Base-by-base conservation (phyloP, 2,888 invertebrate genomes). In the Peribatodes rhomboidaria region DNA sequence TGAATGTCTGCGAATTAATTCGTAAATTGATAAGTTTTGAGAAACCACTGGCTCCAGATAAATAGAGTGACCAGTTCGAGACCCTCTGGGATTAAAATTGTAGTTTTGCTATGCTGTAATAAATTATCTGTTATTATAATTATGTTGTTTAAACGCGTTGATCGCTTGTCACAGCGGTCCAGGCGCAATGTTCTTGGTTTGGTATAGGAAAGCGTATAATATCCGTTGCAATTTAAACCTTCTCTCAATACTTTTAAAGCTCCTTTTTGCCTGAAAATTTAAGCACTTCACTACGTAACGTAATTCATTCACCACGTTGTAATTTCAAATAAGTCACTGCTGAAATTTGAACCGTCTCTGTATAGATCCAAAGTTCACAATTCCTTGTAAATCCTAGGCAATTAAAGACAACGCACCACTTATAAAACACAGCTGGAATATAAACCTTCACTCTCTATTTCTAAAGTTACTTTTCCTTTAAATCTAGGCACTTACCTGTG, bases 401-500 rank as follows among this genome's bases (percentile, higher is more conserved):
- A 16, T 18, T 42, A 18, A 4, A 16, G 18, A 41, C 16, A 9
- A 9, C 1, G 3, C 6, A 27, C 6, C 27, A n/a, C n/a, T n/a
- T 27, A 27, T 20, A 20, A 20, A 47, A 13, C 44, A 44, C 13
- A 22, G 35, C 2, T 42, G 16, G 1, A 47, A 41, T 58, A 27
- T 60, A 22, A 60, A 27, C 35, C 42, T 13, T 47, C 39, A 14
- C n/a, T 0, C n/a, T 1, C 3, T 3, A 27, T 8, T 10, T 13
- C 8, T 16, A 52, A 20, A 57, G 60, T 31, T 14, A 49, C 9
- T 33, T 10, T 50, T 13, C 9, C 18, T 47, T 49, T 31, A 57
- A 44, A 42, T 57, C 54, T 49, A 14, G 37, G 13, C 72, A 87
- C 96, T 94, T 85, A 98, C 98, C 96, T 98, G 98, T 88, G 98